Evolutionary conservation across 2,888 invertebrate species (phyloP).

Genomic region (Cerastis leucographa): DNA sequence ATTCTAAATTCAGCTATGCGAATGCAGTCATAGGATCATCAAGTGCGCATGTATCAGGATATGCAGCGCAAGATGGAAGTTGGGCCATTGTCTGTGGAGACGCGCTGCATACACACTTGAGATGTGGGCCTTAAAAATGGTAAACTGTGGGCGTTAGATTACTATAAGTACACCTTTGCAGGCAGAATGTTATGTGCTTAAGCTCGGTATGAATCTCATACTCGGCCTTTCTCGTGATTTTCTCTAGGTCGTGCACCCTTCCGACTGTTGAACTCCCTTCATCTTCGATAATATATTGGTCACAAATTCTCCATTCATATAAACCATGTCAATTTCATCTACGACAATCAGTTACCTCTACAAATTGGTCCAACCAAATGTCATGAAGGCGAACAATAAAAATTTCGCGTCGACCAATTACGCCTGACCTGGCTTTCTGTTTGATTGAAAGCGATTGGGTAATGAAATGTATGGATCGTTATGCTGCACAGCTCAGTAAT

Average conservation of each 20-base stretch:
- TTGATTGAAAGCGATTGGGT: constrained; percentile 54
- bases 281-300: background rate
- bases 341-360: constrained; percentile 28
- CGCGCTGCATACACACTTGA: too few relatives aligned
- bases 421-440: constrained; percentile 51
- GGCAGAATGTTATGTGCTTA: background rate
- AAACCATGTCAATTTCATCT: constrained; percentile 25
- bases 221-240: too few relatives aligned
- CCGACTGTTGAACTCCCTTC: background rate
- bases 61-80: too few relatives aligned
- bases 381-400: constrained; percentile 52
- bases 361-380: constrained; percentile 54
- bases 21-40: too few relatives aligned
- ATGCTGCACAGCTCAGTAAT: constrained; percentile 39
- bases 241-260: background rate
- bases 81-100: too few relatives aligned
- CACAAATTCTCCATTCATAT: background rate
- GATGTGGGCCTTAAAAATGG: background rate
- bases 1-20: too few relatives aligned
- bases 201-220: background rate
- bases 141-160: too few relatives aligned
- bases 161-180: too few relatives aligned
- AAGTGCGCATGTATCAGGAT: too few relatives aligned
- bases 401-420: constrained; percentile 60
- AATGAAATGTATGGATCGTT: constrained; percentile 51